Percentiles rank a stretch among this genome's conserved stretches.
These are phyloP conservation scores for Chloroclysta siterata DNA, from an alignment of 2,888 invertebrate genomes.

Conservation along the genomic window DNA sequence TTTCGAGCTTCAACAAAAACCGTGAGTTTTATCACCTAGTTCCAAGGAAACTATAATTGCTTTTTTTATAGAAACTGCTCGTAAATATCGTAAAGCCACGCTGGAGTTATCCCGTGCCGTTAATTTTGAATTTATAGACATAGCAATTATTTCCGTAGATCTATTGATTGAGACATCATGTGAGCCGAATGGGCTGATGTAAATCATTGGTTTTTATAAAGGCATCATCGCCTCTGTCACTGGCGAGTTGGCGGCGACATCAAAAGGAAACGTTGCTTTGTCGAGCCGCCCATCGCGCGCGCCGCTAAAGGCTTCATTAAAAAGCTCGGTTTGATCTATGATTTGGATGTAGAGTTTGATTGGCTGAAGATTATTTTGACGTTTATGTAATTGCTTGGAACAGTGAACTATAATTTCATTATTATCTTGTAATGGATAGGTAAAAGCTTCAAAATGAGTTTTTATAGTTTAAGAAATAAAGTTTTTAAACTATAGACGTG, in stretches of 20 bases:
- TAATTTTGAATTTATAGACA: slow-evolving; percentile 39
- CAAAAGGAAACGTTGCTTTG: slow-evolving; percentile 65
- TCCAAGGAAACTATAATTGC: slow-evolving; percentile 41
- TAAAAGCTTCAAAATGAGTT: not conserved
- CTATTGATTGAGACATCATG: slow-evolving; percentile 49
- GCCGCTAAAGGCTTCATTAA: slow-evolving; percentile 75
- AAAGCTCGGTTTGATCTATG: slow-evolving; percentile 61
- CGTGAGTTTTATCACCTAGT: slow-evolving; percentile 44
- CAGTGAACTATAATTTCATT: slow-evolving; percentile 47
- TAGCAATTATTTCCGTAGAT: slow-evolving; percentile 38
- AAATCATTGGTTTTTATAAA: slow-evolving; percentile 83
- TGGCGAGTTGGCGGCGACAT: slow-evolving; percentile 60
- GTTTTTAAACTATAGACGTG: slow-evolving; percentile 1
- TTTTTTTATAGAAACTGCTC: slow-evolving; percentile 40
- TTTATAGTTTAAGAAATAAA: slow-evolving; percentile 16
- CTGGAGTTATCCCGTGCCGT: slow-evolving; percentile 35
- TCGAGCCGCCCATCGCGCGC: slow-evolving; percentile 61
- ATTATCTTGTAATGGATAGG: slow-evolving; percentile 23
- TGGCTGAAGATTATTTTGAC: slow-evolving; percentile 48
- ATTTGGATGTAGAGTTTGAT: slow-evolving; percentile 61
- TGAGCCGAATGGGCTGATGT: slow-evolving; percentile 60
- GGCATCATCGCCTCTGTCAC: slow-evolving; percentile 80
- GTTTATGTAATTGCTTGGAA: slow-evolving; percentile 59
- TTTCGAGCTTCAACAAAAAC: slow-evolving; percentile 33
- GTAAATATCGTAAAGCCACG: slow-evolving; percentile 37